These are phyloP conservation scores for Trinorchestia longiramus DNA, from an alignment of 1,140 invertebrate species.

Conservation along the genomic window DNA sequence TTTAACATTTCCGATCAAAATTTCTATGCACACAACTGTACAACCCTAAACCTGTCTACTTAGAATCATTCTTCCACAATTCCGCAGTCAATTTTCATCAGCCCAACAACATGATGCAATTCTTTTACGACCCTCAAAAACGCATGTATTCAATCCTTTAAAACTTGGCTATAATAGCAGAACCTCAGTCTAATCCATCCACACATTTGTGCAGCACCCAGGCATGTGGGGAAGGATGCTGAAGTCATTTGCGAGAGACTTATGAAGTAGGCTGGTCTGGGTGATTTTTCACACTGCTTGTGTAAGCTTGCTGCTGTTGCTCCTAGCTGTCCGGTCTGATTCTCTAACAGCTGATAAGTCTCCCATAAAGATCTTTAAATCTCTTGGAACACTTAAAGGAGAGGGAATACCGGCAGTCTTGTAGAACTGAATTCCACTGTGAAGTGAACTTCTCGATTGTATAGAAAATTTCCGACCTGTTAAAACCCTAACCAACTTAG, in stretches of 20 bases:
- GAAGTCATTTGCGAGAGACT: neutral
- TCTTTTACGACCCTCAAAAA: neutral
- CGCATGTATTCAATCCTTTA: neutral
- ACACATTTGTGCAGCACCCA: neutral
- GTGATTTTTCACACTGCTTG: neutral
- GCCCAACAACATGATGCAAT: neutral
- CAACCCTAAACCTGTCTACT: neutral
- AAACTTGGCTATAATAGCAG: neutral
- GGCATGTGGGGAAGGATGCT: neutral
- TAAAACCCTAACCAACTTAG: neutral
- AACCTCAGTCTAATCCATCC: neutral
- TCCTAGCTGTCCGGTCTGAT: neutral
- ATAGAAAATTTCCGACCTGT: neutral
- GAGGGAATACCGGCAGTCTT: neutral
- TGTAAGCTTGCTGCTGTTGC: neutral
- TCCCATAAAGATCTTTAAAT: neutral
- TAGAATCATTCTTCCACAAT: neutral
- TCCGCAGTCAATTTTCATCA: neutral
- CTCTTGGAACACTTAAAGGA: neutral
- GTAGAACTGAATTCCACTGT: neutral
- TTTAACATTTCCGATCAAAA: neutral
- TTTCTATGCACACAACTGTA: neutral
- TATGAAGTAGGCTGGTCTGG: conserved; percentile 7
- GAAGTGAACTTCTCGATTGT: neutral
- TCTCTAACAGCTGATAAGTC: conserved; percentile 3